A percentile compares a stretch with the other conserved stretches of the same genome.
These are phyloP conservation scores for Pelecanoides urinatrix DNA, from an alignment of 2,113 vertebrate genomes.

Conservation along the genomic window DNA sequence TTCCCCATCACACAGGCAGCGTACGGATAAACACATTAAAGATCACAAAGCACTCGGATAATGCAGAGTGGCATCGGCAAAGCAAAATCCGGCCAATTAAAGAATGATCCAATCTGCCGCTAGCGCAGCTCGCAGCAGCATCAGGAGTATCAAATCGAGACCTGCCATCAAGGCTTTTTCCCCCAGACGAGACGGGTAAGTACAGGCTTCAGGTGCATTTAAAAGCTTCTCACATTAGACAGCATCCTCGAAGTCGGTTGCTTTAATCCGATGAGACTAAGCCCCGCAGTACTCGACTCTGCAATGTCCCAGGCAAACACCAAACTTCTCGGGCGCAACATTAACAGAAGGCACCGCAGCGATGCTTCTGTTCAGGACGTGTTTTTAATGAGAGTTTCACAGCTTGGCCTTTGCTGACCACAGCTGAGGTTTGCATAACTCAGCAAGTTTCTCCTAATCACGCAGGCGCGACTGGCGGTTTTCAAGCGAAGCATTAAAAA, in stretches of 20 bases:
- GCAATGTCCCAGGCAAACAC: fast-evolving
- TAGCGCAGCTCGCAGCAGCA: background rate
- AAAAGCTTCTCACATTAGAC: background rate
- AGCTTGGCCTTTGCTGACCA: background rate
- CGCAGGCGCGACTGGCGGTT: no score
- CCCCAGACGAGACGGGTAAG: background rate
- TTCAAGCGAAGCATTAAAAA: background rate
- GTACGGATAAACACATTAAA: background rate
- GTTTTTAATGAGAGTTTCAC: background rate
- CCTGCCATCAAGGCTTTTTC: background rate
- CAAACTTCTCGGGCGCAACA: background rate
- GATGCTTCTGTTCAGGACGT: background rate
- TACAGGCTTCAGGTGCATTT: background rate
- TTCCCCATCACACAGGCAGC: background rate
- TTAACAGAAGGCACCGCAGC: background rate
- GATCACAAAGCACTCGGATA: background rate
- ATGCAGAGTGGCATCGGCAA: background rate
- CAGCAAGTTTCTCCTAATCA: background rate
- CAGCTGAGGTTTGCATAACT: background rate
- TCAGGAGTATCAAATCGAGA: background rate
- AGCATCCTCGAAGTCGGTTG: background rate
- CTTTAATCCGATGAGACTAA: background rate
- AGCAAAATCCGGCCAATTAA: background rate
- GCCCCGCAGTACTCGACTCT: fast-evolving
- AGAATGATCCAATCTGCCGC: background rate